phyloP scores from a whole-genome alignment of 2,888 invertebrate species.

The Coronaproctus castanopsis region DNA sequence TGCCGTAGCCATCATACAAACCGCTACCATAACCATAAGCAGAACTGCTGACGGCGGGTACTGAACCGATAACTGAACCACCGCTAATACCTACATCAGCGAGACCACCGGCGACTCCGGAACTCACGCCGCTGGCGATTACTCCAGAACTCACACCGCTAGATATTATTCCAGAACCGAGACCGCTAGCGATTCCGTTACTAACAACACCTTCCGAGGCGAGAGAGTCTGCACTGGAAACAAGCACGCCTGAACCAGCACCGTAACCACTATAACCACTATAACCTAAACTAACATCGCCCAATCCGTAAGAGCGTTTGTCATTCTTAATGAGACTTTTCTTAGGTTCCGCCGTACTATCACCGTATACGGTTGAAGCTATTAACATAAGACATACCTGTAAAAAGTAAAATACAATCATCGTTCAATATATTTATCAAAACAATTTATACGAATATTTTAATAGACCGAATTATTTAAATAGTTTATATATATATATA shows the following conservation, averaged over 20 bases:
- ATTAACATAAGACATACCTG: conserved; percentile 7
- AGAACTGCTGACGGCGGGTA: too few relatives aligned
- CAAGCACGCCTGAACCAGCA: not conserved
- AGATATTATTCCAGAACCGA: too few relatives aligned
- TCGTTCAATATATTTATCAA: too few relatives aligned
- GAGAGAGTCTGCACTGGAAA: conserved; percentile 5
- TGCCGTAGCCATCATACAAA: not conserved
- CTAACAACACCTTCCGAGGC: conserved; percentile 2
- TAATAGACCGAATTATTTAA: too few relatives aligned
- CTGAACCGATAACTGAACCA: too few relatives aligned
- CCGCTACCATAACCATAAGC: too few relatives aligned
- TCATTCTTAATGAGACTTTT: not conserved
- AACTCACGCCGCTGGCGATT: conserved; percentile 4
- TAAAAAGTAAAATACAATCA: too few relatives aligned
- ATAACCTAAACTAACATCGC: not conserved
- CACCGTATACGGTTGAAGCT: not conserved
- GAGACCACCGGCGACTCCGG: conserved; percentile 6
- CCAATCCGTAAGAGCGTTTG: not conserved
- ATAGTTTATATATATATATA: too few relatives aligned
- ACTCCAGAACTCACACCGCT: too few relatives aligned
- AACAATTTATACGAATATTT: too few relatives aligned
- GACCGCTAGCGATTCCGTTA: not conserved
- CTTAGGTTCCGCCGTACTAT: not conserved
- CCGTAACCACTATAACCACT: not conserved
- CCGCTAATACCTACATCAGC: not conserved